Evolutionary conservation across 2,113 vertebrate species (phyloP), one percentile per base, ranked within the genome.

Genomic region (Pachypanchax playfairii): DNA sequence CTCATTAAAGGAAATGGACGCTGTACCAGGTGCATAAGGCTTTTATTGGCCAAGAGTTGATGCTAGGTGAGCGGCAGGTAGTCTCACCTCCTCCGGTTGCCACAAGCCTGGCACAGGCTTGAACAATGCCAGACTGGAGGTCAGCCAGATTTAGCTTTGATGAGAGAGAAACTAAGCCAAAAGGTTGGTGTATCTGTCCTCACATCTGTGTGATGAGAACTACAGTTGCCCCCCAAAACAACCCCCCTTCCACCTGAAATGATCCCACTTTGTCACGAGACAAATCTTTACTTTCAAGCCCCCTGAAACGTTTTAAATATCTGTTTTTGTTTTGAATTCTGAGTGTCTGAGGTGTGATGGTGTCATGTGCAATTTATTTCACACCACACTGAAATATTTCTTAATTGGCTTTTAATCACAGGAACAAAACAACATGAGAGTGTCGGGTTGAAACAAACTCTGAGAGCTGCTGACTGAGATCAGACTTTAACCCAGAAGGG

Each of bases 61-160:
- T 60, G 55, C 47, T 68, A 52, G 52, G 48, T 17, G 51, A 82
- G 59, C 61, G 1, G 70, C 77, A 73, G 82, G 84, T 58, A 33
- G 65, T 70, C 77, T 77, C 75, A 77, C 79, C 80, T 78, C 62
- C 43, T 49, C 71, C 22, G 52, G 62, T 63, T 54, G 55, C 65
- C 58, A 64, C 61, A 59, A 44, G 65, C 65, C 73, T 88, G 86
- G 86, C 82, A 82, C 60, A 44, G 52, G 62, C 59, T 59, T 52
- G 65, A 71, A 68, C 56, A 51, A 42, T 57, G 28, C 47, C 77
- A 76, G 62, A 79, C 75, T 89, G 84, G 85, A 90, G 84, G 81
- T 82, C 84, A 85, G 85, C 84, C 85, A 88, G 81, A 54, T 56
- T 15, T 28, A 73, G 63, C 18, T 85, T 86, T 82, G 84, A 84